These are phyloP conservation scores for Mastomys coucha DNA, from an alignment of 2,113 vertebrate genomes.

Conservation along the genomic window DNA sequence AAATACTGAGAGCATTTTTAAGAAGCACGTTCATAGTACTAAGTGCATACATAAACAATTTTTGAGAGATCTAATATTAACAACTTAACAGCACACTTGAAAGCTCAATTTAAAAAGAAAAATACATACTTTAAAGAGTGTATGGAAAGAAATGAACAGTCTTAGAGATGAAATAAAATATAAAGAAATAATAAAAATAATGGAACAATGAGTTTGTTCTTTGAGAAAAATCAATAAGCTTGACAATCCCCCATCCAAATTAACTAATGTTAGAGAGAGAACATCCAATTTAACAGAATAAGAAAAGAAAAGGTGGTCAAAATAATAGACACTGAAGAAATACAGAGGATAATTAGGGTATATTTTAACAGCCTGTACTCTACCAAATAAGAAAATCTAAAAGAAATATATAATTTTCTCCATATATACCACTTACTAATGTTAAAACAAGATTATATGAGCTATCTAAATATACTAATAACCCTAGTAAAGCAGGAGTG, in stretches of 20 bases:
- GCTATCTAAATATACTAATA: not conserved
- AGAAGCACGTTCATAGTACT: not conserved
- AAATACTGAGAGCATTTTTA: not conserved
- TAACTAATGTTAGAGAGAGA: not conserved
- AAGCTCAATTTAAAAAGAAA: not conserved
- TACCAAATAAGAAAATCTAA: not conserved
- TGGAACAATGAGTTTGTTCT: not conserved
- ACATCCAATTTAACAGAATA: not conserved
- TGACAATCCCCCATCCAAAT: not conserved
- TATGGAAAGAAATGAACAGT: not conserved
- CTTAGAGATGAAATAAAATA: not conserved
- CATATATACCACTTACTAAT: not conserved
- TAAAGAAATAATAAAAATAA: not conserved
- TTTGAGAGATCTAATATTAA: not conserved
- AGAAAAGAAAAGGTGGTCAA: not conserved
- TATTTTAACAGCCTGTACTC: not conserved
- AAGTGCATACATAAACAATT: not conserved
- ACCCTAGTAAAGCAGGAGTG: not conserved
- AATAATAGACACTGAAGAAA: not conserved
- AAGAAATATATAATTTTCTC: not conserved
- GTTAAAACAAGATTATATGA: not conserved
- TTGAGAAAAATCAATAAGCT: not conserved
- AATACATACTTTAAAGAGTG: not conserved
- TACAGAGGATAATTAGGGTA: not conserved
- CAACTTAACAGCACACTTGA: not conserved